phyloP scores from a whole-genome alignment of 2,888 invertebrate genomes.

The Nipponacmea schrenckii region DNA sequence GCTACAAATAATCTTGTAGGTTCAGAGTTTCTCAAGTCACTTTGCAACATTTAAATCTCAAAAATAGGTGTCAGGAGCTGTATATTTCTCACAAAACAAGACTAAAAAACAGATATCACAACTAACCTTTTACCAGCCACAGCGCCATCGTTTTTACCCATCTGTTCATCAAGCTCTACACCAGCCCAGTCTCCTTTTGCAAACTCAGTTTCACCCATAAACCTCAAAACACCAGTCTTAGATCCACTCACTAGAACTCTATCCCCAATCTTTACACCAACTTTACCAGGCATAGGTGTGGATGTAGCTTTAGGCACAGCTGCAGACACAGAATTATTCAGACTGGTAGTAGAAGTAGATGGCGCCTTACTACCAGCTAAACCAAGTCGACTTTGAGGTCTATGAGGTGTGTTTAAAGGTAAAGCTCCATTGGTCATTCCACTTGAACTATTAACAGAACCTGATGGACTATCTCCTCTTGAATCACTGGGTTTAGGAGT shows the following conservation, averaged over 20 bases:
- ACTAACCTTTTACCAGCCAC: constrained; percentile 88
- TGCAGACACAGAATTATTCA: constrained; percentile 23
- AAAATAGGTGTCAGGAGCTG: no score
- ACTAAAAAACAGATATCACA: no score
- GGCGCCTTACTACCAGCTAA: constrained; percentile 34
- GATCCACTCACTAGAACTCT: constrained; percentile 67
- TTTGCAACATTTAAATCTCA: no score
- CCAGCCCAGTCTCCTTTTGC: constrained; percentile 95
- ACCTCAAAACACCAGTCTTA: constrained; percentile 87
- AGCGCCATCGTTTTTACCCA: constrained; percentile 96
- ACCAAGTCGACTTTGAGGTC: constrained; percentile 37
- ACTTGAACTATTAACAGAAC: constrained; percentile 27
- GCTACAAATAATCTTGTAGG: no score
- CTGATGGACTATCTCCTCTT: constrained; percentile 20
- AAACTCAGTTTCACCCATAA: constrained; percentile 88
- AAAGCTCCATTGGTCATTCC: constrained; percentile 16
- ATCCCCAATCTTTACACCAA: constrained; percentile 57
- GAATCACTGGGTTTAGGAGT: constrained; percentile 11
- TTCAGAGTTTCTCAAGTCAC: no score
- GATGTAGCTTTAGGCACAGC: constrained; percentile 35
- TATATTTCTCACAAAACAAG: no score
- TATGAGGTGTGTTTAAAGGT: constrained; percentile 14
- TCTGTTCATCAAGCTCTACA: constrained; percentile 90
- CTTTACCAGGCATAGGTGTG: constrained; percentile 23
- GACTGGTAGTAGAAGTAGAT: constrained; percentile 32